Percentiles rank a stretch among this genome's conserved stretches.
Evolutionary conservation across 30 jellyfish, hydroid and myxozoan species (phyloP).

Genomic region (Rhopilema esculentum): DNA sequence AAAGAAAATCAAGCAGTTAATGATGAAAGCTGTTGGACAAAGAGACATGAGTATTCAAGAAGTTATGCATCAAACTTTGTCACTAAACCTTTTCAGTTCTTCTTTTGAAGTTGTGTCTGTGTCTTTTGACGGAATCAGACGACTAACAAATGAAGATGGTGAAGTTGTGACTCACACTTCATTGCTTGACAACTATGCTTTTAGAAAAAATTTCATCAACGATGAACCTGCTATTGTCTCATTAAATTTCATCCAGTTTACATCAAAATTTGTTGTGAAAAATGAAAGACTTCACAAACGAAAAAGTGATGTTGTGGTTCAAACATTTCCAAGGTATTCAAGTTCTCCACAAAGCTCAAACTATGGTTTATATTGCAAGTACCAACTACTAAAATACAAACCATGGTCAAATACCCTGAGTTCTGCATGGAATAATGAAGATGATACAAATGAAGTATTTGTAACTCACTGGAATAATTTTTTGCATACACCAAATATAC

Average conservation of each 20-base stretch:
- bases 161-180: constrained; percentile 42
- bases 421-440: constrained; percentile 60
- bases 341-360: not conserved
- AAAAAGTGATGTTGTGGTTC: constrained; percentile 34
- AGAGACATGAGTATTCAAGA: constrained; percentile 75
- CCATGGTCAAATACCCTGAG: constrained; percentile 52
- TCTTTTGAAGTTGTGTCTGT: constrained; percentile 50
- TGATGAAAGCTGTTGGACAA: constrained; percentile 72
- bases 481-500: constrained; percentile 39
- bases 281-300: constrained; percentile 35
- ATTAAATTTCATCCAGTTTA: constrained; percentile 38
- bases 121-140: constrained; percentile 38
- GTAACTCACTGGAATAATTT: constrained; percentile 31
- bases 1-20: constrained; percentile 25
- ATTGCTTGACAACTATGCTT: constrained; percentile 45
- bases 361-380: constrained; percentile 62
- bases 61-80: constrained; percentile 70
- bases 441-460: constrained; percentile 39
- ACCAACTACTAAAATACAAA: constrained; percentile 42
- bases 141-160: constrained; percentile 21
- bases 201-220: constrained; percentile 11
- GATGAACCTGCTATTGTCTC: constrained; percentile 23
- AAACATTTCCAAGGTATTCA: constrained; percentile 27
- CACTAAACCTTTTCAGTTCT: constrained; percentile 58
- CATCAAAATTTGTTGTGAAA: constrained; percentile 11